Base-by-base conservation (phyloP, 2,888 invertebrate species). In the Opisthograptis luteolata region DNA sequence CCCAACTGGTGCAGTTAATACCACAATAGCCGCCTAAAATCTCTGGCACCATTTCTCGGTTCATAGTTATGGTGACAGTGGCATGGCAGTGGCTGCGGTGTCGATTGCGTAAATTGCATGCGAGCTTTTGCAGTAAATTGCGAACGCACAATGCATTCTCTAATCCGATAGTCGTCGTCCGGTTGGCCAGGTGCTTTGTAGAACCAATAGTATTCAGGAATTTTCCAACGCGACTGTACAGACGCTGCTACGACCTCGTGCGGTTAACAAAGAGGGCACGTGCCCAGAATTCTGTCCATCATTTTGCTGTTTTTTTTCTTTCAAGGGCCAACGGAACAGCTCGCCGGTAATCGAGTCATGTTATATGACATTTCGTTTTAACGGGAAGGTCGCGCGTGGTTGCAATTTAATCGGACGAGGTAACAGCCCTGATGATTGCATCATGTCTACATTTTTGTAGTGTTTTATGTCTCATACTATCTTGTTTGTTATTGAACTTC, bases 271-370 rank as follows among this genome's bases (percentile, higher is more conserved):
- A 69, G 66, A 57, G 47, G 58, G 59, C 64, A 64, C 73, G 73
- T 72, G 75, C 58, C 58, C 62, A 50, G 71, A 67, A 73, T 74
- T 64, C 50, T 56, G 60, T 56, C 58, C 65, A 62, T 66, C 65
- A 55, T 59, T 61, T 60, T 43, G 51, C 54, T 60, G 44, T 58
- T 40, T 62, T 46, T 40, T 42, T 40, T 27, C 43, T 39, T 34
- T 49, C 51, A 55, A 52, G 48, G 49, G 55, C 49, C 57, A 54
- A 61, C 55, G 41, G 41, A 40, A 27, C 48, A 43, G 45, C 60
- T n/a, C 56, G 42, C 56, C 60, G 41, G 41, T 59, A 47, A 59
- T 63, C 44, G 55, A 55, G 55, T 53, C 42, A 37, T 55, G 53
- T 59, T 59, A 62, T 55, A 55, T 55, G 49, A 51, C 45, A 39